Evolutionary conservation across 2,113 vertebrate genomes (phyloP).

Genomic region (Tylochromis polylepis): DNA sequence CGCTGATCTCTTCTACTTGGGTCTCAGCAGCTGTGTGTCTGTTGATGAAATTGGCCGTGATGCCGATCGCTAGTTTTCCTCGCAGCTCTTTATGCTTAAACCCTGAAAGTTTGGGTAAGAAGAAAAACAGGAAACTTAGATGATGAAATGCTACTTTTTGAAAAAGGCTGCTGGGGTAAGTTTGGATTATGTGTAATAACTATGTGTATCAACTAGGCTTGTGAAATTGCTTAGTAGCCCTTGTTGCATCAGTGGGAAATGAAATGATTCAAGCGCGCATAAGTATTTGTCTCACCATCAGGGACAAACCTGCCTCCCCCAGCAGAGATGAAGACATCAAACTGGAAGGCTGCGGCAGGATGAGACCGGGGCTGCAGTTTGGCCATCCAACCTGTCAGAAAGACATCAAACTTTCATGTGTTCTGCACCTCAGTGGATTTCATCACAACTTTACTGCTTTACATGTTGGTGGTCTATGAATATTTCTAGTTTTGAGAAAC

Average conservation of each 20-base stretch:
- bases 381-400: constrained; percentile 78
- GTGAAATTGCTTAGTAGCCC: neutral
- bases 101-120: constrained; percentile 62
- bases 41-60: constrained; percentile 92
- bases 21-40: constrained; percentile 77
- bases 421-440: neutral
- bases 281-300: constrained; percentile 75
- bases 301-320: constrained; percentile 88
- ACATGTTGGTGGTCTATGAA: neutral
- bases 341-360: constrained; percentile 76
- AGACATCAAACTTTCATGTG: neutral
- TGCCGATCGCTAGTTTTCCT: constrained; percentile 90
- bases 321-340: constrained; percentile 89
- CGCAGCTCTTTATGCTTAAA: constrained; percentile 87
- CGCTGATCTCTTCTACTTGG: constrained; percentile 89
- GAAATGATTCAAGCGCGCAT: neutral
- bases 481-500: neutral
- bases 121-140: neutral
- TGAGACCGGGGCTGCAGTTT: constrained; percentile 76
- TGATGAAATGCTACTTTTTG: neutral
- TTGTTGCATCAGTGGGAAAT: neutral
- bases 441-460: neutral
- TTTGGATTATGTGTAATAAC: neutral
- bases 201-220: neutral
- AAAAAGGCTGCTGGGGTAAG: neutral